phyloP scores from a whole-genome alignment of 2,797 vertebrate genomes.

The Varecia variegata region DNA sequence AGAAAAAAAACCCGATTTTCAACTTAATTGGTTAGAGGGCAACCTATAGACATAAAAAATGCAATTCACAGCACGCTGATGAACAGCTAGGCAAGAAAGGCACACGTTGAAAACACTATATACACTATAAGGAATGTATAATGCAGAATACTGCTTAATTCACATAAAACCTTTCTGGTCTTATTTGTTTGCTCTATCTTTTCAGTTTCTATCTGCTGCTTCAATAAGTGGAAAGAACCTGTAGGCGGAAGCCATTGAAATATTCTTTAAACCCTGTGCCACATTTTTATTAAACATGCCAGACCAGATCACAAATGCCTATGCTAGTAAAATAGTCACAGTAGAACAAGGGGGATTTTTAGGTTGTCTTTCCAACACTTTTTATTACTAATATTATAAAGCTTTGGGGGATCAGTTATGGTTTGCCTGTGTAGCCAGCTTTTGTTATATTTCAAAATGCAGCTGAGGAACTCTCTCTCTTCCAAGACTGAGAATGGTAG shows the following conservation, averaged over 20 bases:
- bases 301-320: not conserved
- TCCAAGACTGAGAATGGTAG: not conserved
- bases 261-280: slow-evolving; percentile 65
- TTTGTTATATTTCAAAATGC: slow-evolving; percentile 20
- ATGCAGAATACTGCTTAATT: slow-evolving; percentile 42
- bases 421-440: not conserved
- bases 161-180: slow-evolving; percentile 26
- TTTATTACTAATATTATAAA: not conserved
- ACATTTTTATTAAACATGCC: slow-evolving; percentile 49
- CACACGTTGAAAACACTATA: slow-evolving; percentile 1
- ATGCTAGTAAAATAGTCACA: not conserved
- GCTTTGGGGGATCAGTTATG: not conserved
- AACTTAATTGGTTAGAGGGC: slow-evolving; percentile 75
- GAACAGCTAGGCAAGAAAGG: slow-evolving; percentile 56
- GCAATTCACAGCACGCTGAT: slow-evolving; percentile 50
- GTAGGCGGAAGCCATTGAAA: slow-evolving; percentile 54
- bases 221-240: slow-evolving; percentile 54
- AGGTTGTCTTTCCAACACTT: not conserved
- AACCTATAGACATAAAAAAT: slow-evolving; percentile 66
- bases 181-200: slow-evolving; percentile 54
- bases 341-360: not conserved
- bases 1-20: slow-evolving; percentile 56
- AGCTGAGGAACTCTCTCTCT: not conserved
- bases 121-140: slow-evolving; percentile 39
- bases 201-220: slow-evolving; percentile 49